A percentile compares a stretch with the other conserved stretches of the same genome.
Conservation (phyloP, 2,888 invertebrate species). For the Phyllotreta cruciferae region DNA sequence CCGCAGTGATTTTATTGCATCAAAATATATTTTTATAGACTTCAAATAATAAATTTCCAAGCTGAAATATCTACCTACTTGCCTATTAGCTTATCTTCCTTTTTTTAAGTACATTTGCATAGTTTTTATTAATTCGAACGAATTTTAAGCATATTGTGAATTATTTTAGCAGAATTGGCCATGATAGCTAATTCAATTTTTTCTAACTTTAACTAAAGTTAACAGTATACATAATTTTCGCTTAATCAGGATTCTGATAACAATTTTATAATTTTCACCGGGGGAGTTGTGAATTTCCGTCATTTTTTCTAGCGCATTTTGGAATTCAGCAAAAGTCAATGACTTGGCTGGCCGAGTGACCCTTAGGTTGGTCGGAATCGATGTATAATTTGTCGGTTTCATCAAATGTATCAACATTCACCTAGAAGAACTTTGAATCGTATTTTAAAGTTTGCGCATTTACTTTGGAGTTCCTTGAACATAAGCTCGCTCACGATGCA, state of each 20-base stretch:
- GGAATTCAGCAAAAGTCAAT: slow-evolving; percentile 41
- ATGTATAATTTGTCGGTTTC: slow-evolving; percentile 73
- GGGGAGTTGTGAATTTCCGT: slow-evolving; percentile 25
- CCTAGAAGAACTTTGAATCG: slow-evolving; percentile 75
- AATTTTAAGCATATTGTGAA: too few relatives aligned
- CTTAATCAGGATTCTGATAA: slow-evolving; percentile 10
- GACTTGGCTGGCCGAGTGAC: slow-evolving; percentile 49
- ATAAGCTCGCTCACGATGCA: slow-evolving; percentile 65
- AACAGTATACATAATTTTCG: not conserved
- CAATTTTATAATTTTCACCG: not conserved
- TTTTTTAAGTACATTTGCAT: too few relatives aligned
- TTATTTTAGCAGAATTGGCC: not conserved
- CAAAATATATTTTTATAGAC: too few relatives aligned
- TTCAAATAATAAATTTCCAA: too few relatives aligned
- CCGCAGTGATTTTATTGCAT: too few relatives aligned
- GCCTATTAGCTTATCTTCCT: too few relatives aligned
- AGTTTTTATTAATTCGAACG: too few relatives aligned
- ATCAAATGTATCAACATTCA: slow-evolving; percentile 72
- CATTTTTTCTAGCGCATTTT: slow-evolving; percentile 27
- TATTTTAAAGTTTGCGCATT: slow-evolving; percentile 45
- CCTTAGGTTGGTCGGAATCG: slow-evolving; percentile 71
- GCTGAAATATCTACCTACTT: too few relatives aligned
- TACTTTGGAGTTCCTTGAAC: slow-evolving; percentile 35
- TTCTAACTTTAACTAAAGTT: not conserved
- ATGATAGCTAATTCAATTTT: not conserved